Evolutionary conservation across 2,113 vertebrate genomes (phyloP).

Genomic region (Falco punctatus): DNA sequence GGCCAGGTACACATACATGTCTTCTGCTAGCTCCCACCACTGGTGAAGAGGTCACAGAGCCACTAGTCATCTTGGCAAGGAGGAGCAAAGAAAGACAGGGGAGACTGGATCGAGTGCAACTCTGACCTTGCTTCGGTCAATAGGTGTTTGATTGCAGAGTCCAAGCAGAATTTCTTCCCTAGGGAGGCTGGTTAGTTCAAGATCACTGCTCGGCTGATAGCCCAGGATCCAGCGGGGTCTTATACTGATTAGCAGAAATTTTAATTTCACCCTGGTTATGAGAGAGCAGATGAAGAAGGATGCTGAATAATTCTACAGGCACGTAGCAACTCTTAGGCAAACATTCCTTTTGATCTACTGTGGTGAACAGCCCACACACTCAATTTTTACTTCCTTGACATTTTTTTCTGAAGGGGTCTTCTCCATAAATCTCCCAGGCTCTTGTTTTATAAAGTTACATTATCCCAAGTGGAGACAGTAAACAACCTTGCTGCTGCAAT

Average conservation of each 20-base stretch:
- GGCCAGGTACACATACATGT: neutral
- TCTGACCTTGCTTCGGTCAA: neutral
- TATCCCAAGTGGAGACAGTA: neutral
- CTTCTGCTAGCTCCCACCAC: neutral
- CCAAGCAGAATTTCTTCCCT: neutral
- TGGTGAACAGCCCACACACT: neutral
- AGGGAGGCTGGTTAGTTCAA: neutral
- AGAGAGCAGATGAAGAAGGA: neutral
- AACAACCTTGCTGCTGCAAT: neutral
- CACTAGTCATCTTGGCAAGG: neutral
- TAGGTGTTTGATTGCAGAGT: neutral
- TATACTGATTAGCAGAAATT: neutral
- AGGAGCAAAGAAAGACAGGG: neutral
- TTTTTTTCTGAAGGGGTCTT: neutral
- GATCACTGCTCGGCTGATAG: neutral
- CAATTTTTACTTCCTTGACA: neutral
- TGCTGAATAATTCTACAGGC: neutral
- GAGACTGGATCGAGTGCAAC: neutral
- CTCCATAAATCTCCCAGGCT: neutral
- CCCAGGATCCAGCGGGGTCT: neutral
- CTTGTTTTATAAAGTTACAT: neutral
- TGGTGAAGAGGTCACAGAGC: neutral
- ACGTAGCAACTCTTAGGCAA: neutral
- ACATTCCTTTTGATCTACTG: neutral
- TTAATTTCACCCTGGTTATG: slow-evolving; percentile 1